Evolutionary conservation across 2,113 vertebrate species (phyloP), one percentile per base, ranked within the genome.

Genomic region (Caretta caretta): DNA sequence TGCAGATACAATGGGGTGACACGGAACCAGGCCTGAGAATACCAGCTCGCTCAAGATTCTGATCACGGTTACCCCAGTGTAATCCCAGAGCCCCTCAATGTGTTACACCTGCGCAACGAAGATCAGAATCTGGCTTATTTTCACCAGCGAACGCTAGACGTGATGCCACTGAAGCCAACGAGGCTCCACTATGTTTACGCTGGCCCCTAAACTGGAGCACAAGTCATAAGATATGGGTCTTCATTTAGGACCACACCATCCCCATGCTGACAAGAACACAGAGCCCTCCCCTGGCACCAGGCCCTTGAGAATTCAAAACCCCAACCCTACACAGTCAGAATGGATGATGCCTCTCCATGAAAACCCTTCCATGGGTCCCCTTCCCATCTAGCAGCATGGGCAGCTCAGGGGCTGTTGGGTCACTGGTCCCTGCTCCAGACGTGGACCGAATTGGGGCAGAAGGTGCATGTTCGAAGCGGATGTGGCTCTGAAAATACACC

Each of bases 81-180:
- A 2, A 22, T 38, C 65, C 65, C n/a, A 72, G 65, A 65, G 62
- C 62, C 31, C 62, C 27, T n/a, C 62, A 16, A 10, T 5, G 62
- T n/a, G 65, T 22, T 19, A 72, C n/a, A 22, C 65, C 65, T 38
- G n/a, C 2, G 1, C n/a, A 22, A 10, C 65, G 22, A 20, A 72
- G 65, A 72, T 72, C n/a, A 20, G n/a, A 38, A 38, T 38, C 65
- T 38, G n/a, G 19, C n/a, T 72, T 38, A 22, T 72, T 22, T 72
- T 22, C 19, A 38, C 19, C n/a, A 0, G 4, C 19, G 5, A 72
- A 72, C 38, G 4, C 65, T 6, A 17, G 8, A 10, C 16, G 4
- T 72, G n/a, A 20, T n/a, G 22, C n/a, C 62, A 69, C 31, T 2
- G 35, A 35, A 69, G 31, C 62, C 65, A 72, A n/a, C 1, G n/a